A percentile compares a stretch with the other conserved stretches of the same genome.
Conservation (phyloP, 2,888 invertebrate genomes). For the Osedax fenrisi region DNA sequence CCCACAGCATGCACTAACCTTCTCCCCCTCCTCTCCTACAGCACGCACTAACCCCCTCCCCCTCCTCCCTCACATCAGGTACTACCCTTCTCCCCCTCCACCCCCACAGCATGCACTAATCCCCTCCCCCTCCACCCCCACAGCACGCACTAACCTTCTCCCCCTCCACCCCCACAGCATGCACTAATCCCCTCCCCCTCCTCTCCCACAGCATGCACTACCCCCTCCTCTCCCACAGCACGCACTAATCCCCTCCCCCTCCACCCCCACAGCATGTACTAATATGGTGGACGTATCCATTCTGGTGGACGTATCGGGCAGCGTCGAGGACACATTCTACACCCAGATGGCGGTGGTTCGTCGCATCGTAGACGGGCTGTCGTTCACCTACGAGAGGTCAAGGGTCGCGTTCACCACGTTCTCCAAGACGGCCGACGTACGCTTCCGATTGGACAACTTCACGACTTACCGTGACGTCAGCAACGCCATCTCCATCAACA, state of each 20-base stretch:
- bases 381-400: constrained; percentile 32
- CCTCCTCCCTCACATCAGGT: neutral
- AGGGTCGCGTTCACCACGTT: constrained; percentile 33
- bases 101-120: neutral
- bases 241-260: neutral
- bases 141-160: neutral
- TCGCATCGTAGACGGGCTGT: constrained; percentile 31
- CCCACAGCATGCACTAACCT: no score
- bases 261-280: constrained; percentile 20
- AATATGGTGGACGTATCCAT: constrained; percentile 31
- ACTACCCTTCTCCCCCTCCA: neutral
- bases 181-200: neutral
- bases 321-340: constrained; percentile 28
- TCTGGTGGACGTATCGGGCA: constrained; percentile 34
- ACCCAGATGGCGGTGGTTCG: constrained; percentile 31
- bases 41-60: neutral
- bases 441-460: constrained; percentile 34
- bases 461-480: constrained; percentile 31
- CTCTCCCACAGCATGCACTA: no score
- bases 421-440: constrained; percentile 14
- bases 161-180: neutral
- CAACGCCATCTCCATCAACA: constrained; percentile 33
- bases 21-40: neutral
- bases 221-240: no score
- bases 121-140: neutral